Evolutionary conservation across 2,797 vertebrate species (phyloP).

Genomic region (Botia kubotai): DNA sequence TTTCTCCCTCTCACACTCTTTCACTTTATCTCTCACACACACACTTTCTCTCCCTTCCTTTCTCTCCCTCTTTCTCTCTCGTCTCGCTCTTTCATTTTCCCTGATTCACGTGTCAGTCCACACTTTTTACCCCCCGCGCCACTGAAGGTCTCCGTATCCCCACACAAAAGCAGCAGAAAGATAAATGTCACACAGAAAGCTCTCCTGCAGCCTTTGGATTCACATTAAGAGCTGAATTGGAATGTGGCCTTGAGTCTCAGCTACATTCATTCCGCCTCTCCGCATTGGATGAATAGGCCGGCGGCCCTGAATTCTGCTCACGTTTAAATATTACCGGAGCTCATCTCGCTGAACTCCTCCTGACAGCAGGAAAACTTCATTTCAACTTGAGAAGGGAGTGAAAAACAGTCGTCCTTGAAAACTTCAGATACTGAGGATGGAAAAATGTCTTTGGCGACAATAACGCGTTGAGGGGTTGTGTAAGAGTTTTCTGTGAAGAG

Average conservation of each 20-base stretch:
- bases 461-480: slow-evolving; percentile 4
- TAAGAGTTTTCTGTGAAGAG: background rate
- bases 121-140: slow-evolving; percentile 16
- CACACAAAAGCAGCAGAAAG: slow-evolving; percentile 41
- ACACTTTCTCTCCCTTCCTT: background rate
- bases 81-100: slow-evolving; percentile 12
- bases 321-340: slow-evolving; percentile 51
- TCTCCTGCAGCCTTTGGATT: slow-evolving; percentile 42
- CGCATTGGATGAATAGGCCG: slow-evolving; percentile 36
- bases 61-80: background rate
- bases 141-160: slow-evolving; percentile 25
- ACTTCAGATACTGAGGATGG: slow-evolving; percentile 29
- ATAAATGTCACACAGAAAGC: slow-evolving; percentile 47
- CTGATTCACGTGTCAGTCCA: slow-evolving; percentile 46
- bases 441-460: slow-evolving; percentile 34
- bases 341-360: slow-evolving; percentile 35
- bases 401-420: slow-evolving; percentile 41
- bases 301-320: slow-evolving; percentile 30
- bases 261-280: slow-evolving; percentile 50
- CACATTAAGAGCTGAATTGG: slow-evolving; percentile 48
- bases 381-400: slow-evolving; percentile 43
- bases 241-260: slow-evolving; percentile 59
- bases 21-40: background rate
- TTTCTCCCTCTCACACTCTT: background rate
- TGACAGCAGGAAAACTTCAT: slow-evolving; percentile 46